A percentile compares a stretch with the other conserved stretches of the same genome.
These are phyloP conservation scores for Alloplasta piceator DNA, from an alignment of 2,888 invertebrate species.

Conservation along the genomic window DNA sequence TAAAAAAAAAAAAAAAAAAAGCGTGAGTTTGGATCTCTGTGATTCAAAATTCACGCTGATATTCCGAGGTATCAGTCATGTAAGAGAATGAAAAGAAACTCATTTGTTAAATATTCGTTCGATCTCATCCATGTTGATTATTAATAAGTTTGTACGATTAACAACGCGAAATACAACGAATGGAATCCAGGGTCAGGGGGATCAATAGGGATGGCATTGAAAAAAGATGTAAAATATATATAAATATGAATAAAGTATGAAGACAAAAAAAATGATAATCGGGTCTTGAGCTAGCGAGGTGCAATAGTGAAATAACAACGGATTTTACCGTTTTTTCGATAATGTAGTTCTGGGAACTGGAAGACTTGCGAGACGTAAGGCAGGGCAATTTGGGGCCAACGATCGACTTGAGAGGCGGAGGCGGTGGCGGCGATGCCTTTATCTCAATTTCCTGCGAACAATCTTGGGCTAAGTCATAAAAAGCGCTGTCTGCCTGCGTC, in stretches of 20 bases:
- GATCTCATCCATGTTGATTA: slow-evolving; percentile 45
- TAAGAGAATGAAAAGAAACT: not conserved
- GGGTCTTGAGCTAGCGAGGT: slow-evolving; percentile 73
- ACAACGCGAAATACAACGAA: slow-evolving; percentile 61
- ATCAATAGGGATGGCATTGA: slow-evolving; percentile 49
- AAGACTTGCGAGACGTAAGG: slow-evolving; percentile 81
- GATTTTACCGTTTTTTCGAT: slow-evolving; percentile 83
- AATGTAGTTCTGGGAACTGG: slow-evolving; percentile 82
- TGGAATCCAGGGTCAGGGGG: too few relatives aligned
- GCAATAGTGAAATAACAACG: slow-evolving; percentile 75
- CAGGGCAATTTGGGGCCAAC: slow-evolving; percentile 82
- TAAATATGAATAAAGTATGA: slow-evolving; percentile 23
- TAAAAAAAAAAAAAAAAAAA: too few relatives aligned
- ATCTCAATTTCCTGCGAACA: slow-evolving; percentile 82
- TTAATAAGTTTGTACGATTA: slow-evolving; percentile 67
- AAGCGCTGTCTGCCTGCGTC: slow-evolving; percentile 74
- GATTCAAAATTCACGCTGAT: too few relatives aligned
- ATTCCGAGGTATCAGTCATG: too few relatives aligned
- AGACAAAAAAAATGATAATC: slow-evolving; percentile 43
- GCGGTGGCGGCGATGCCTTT: slow-evolving; percentile 80
- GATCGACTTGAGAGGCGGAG: slow-evolving; percentile 80
- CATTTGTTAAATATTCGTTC: slow-evolving; percentile 50
- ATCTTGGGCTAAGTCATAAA: slow-evolving; percentile 77
- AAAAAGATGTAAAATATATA: slow-evolving; percentile 46
- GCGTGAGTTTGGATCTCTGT: too few relatives aligned